Conservation (phyloP, 2,113 vertebrate genomes). For the Clarias batrachus region DNA sequence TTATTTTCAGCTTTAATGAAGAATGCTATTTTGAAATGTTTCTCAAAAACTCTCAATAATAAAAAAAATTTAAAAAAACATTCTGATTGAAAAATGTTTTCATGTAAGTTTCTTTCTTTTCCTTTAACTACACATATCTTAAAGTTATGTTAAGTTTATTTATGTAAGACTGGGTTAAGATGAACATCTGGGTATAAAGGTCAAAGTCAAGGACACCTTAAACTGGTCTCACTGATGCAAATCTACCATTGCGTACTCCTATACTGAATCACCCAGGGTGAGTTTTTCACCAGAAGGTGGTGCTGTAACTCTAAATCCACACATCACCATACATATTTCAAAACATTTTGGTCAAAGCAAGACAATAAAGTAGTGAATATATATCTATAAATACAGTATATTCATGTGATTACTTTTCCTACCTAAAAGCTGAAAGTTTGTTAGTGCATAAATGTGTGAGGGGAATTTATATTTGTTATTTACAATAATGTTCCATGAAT, state of each 20-base stretch:
- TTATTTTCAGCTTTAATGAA: too few relatives aligned
- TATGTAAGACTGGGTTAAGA: not conserved
- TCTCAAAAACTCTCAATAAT: too few relatives aligned
- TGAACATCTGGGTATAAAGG: not conserved
- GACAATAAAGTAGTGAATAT: not conserved
- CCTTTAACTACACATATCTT: not conserved
- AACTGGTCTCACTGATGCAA: not conserved
- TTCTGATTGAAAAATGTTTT: not conserved
- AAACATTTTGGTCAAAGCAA: not conserved
- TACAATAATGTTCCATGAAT: not conserved
- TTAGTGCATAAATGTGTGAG: not conserved
- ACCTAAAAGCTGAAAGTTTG: not conserved
- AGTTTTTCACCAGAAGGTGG: slow-evolving; percentile 1
- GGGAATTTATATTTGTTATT: not conserved
- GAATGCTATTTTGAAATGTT: too few relatives aligned
- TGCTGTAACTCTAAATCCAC: not conserved
- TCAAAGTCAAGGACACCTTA: not conserved
- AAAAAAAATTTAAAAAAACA: too few relatives aligned
- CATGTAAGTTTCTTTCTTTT: not conserved
- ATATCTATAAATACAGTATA: not conserved
- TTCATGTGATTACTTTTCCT: not conserved
- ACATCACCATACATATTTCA: not conserved
- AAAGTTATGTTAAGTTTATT: not conserved
- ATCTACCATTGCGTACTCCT: not conserved
- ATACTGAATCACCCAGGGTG: not conserved